Conservation (phyloP, 2,113 vertebrate species). For the Pedionomus torquatus region DNA sequence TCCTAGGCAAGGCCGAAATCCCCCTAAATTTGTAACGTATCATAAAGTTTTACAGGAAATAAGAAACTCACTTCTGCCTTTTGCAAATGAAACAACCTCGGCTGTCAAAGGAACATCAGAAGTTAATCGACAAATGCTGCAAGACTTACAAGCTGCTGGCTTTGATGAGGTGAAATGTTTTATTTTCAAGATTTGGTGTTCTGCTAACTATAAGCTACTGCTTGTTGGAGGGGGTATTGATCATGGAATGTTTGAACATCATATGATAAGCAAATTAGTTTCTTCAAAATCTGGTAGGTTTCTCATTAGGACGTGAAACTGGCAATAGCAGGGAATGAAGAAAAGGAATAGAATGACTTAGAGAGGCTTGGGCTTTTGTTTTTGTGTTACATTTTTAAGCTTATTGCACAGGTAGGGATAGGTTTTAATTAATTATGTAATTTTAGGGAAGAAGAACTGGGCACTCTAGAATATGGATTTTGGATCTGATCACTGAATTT, state of each 20-base stretch:
- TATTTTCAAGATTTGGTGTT: background rate
- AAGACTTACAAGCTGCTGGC: conserved; percentile 85
- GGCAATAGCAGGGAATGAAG: background rate
- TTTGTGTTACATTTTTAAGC: background rate
- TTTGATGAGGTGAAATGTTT: conserved; percentile 90
- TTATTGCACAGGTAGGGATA: background rate
- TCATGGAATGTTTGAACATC: background rate
- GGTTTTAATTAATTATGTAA: background rate
- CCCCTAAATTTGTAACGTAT: conserved; percentile 86
- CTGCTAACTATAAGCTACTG: background rate
- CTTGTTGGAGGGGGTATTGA: background rate
- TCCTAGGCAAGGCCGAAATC: conserved; percentile 87
- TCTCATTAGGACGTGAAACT: background rate
- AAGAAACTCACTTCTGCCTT: conserved; percentile 90
- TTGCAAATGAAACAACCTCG: conserved; percentile 84
- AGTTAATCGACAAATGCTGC: conserved; percentile 87
- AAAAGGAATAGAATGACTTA: background rate
- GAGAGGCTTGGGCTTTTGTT: background rate
- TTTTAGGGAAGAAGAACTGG: background rate
- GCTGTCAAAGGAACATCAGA: conserved; percentile 78
- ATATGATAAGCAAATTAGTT: background rate
- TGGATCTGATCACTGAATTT: background rate
- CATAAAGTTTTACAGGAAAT: conserved; percentile 96
- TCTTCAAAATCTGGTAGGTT: background rate
- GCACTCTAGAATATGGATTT: background rate